Evolutionary conservation across 2,888 invertebrate genomes (phyloP).

Genomic region (Dichetophora obliterata): DNA sequence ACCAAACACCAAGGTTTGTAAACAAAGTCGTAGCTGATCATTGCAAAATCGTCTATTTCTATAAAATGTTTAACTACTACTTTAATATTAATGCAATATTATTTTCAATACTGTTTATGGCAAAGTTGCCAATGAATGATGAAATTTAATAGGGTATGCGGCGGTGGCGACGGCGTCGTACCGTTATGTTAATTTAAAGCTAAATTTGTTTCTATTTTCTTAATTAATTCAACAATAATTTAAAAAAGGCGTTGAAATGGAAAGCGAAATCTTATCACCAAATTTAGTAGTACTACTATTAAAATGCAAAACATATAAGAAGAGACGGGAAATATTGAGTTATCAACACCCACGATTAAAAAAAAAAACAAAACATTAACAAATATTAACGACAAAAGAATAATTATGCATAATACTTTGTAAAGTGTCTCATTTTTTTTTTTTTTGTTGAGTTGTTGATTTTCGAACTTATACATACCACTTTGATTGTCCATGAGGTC

Average conservation of each 20-base stretch:
- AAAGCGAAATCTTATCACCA: slow-evolving; percentile 18
- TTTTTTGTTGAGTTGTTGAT: no score
- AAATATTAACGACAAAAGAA: background rate
- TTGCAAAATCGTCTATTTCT: background rate
- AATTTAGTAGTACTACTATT: background rate
- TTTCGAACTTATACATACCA: slow-evolving; percentile 72
- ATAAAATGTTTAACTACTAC: no score
- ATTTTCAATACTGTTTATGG: no score
- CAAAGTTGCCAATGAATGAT: no score
- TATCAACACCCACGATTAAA: background rate
- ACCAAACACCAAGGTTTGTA: no score
- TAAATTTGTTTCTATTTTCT: no score
- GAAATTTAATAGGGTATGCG: no score
- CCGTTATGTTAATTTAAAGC: no score
- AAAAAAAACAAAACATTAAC: background rate
- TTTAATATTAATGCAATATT: no score
- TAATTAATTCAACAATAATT: background rate
- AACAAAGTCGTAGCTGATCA: background rate
- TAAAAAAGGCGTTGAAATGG: background rate
- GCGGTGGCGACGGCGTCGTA: no score
- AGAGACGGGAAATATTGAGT: background rate
- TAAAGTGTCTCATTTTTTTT: no score
- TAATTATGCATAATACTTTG: background rate
- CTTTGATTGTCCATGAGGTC: slow-evolving; percentile 81
- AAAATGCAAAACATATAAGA: background rate